Evolutionary conservation across 2,797 vertebrate genomes (phyloP), one percentile per base, ranked within the genome.

Genomic region (Zonotrichia albicollis): DNA sequence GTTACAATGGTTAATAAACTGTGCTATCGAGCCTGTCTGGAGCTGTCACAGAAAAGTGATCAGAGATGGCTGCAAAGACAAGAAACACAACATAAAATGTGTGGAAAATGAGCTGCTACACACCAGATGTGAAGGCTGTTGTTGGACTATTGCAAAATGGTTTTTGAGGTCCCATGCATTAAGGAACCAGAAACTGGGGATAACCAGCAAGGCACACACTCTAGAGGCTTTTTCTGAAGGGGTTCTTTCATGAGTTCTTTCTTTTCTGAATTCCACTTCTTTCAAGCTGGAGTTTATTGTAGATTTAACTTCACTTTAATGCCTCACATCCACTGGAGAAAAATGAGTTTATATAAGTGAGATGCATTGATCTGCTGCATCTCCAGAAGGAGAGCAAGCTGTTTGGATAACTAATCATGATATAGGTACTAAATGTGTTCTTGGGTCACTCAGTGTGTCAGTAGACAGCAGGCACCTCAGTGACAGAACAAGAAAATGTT

Each of bases 141-240:
- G 32, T 5, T 64, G 50, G 18, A 6, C 26, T 18, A 1, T 6
- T 68, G n/a, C 54, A 84, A 45, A 66, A 26, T 48, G 27, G 10
- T 10, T 68, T 88, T 38, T 13, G 21, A 62, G 26, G 16, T 60
- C 4, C 50, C 6, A 7, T 30, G n/a, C 5, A 1, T 27, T 29
- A 45, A 42, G 42, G 43, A 64, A 9, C 4, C 17, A 34, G 66
- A 67, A 48, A 8, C 27, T 57, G 64, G 38, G 19, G 46, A 9
- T 2, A 2, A 27, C 17, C 36, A 60, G 8, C 38, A n/a, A 61
- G 42, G 34, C 43, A 11, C 2, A 2, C 0, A 3, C 6, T 29
- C 21, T 9, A 3, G 40, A 71, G n/a, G 10, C 11, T 58, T 43
- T 43, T 48, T 68, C 53, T 61, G 67, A 57, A n/a, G 27, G 43